Evolutionary conservation across 2,797 vertebrate species (phyloP), one percentile per base, ranked within the genome.

Genomic region (Tinamus major): DNA sequence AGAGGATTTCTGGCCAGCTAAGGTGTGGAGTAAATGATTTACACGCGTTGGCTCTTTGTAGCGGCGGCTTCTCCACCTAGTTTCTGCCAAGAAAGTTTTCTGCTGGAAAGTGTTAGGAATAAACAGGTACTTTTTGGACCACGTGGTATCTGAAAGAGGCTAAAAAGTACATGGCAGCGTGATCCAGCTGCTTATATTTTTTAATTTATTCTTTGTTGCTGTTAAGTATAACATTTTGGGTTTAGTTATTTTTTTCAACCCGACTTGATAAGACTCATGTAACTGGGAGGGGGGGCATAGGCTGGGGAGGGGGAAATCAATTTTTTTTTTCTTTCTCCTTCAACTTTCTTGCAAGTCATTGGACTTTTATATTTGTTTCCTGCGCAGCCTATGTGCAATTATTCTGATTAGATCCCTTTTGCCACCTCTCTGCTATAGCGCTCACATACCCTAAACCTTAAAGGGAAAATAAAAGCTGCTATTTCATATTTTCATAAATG

Each of bases 401-500:
- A 85, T 53, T 90, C 89, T 95, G 95, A 97, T 96, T 97, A 95
- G 91, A 95, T 96, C 86, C 95, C 10, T 9, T 87, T 92, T 15
- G 24, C 88, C 95, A 93, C 85, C 90, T 90, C 85, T 92, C 84
- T 71, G 67, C 89, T 93, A 53, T 69, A 93, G 82, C 20, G 2
- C 14, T 12, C 2, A 2, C 77, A 85, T 81, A 90, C 84, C 69
- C 82, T 58, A 95, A 97, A 95, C 84, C 84, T 96, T 95, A 92
- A 96, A 94, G 89, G 84, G 74, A 93, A 95, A 94, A 96, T 93
- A 95, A 95, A 98, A 97, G 96, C 96, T 93, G 85, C 87, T 87
- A 82, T 96, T 96, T 93, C 77, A 48, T 94, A 91, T 96, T 96
- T 96, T 95, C 91, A 82, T 91, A 97, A 97, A 97, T 97, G 95